Percentiles rank a stretch among this genome's conserved stretches.
phyloP scores from a whole-genome alignment of 2,113 vertebrate genomes.

The Geococcyx californianus region DNA sequence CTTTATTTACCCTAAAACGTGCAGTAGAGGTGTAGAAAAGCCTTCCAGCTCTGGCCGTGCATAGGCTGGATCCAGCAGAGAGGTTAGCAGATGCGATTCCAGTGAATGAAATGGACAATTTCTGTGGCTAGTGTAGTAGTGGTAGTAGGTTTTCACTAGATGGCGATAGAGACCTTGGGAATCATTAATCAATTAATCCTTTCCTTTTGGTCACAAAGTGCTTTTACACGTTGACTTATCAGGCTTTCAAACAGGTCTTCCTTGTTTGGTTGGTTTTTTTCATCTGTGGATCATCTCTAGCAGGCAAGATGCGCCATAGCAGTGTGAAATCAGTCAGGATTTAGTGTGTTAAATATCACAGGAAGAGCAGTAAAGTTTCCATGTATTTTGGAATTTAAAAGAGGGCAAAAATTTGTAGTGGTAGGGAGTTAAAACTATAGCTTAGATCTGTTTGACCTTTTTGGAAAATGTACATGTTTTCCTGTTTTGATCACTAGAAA shows the following conservation, averaged over 20 bases:
- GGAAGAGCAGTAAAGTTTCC: neutral
- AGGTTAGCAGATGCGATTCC: neutral
- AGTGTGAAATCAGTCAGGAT: neutral
- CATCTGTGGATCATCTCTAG: neutral
- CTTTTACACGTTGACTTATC: neutral
- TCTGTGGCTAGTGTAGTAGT: neutral
- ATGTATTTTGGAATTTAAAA: neutral
- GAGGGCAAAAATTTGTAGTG: neutral
- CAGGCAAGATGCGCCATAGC: neutral
- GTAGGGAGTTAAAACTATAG: neutral
- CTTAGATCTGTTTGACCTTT: neutral
- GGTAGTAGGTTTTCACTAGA: conserved; percentile 74
- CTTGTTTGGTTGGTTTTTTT: neutral
- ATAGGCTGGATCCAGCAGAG: neutral
- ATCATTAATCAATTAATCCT: conserved; percentile 75
- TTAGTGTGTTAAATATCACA: neutral
- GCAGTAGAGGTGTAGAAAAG: neutral
- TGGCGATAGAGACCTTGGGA: conserved; percentile 80
- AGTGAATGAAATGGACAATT: neutral
- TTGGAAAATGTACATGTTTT: neutral
- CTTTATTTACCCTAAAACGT: neutral
- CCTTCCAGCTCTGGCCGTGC: neutral
- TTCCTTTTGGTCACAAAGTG: neutral
- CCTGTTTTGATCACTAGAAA: neutral
- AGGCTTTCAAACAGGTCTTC: neutral